A percentile compares a stretch with the other conserved stretches of the same genome.
Conservation (phyloP, 2,797 vertebrate genomes). For the Uromys caudimaculatus region DNA sequence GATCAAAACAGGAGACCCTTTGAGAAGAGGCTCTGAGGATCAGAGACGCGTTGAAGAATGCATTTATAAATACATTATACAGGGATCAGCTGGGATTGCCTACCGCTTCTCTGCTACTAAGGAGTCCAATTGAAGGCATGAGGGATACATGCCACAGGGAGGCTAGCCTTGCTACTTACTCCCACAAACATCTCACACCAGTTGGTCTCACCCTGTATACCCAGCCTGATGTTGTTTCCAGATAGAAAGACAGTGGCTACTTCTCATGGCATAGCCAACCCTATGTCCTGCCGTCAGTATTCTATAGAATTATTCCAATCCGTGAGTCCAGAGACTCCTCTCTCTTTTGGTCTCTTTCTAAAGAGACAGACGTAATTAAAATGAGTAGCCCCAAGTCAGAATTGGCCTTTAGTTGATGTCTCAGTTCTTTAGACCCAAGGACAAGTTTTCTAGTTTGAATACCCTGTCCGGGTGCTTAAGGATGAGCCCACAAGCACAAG, state of each 20-base stretch:
- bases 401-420: neutral
- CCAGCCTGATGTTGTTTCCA: neutral
- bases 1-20: neutral
- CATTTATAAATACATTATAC: slow-evolving; percentile 33
- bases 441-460: neutral
- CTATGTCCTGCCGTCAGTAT: neutral
- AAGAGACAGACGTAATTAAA: neutral
- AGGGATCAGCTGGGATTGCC: neutral
- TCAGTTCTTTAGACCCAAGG: slow-evolving; percentile 3
- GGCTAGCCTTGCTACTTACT: neutral
- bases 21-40: neutral
- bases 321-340: neutral
- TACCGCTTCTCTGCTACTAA: slow-evolving; percentile 1
- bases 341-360: neutral
- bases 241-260: neutral
- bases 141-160: neutral
- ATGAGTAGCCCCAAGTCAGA: neutral
- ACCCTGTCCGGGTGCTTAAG: neutral
- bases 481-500: neutral
- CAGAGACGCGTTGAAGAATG: slow-evolving; percentile 17
- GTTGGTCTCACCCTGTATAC: neutral
- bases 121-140: neutral
- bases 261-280: neutral
- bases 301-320: neutral
- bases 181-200: neutral